Evolutionary conservation across 2,888 invertebrate species (phyloP).

Genomic region (Herminia tarsipennalis): DNA sequence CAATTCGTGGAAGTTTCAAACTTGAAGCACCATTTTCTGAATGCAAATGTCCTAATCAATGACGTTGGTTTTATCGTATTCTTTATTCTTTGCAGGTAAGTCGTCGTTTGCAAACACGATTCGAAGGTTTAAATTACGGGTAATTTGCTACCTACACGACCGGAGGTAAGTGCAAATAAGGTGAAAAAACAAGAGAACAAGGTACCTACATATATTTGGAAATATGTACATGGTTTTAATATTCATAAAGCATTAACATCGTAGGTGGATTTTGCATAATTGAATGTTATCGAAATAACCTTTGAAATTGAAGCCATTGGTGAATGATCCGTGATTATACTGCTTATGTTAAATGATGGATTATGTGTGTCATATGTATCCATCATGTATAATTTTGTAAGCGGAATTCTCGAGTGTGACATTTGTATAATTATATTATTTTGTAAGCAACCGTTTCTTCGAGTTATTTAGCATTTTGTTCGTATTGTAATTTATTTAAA

Average conservation of each 20-base stretch:
- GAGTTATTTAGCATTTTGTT: neutral
- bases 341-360: constrained; percentile 44
- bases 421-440: constrained; percentile 9
- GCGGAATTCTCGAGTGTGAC: constrained; percentile 8
- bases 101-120: constrained; percentile 15
- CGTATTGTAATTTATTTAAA: neutral
- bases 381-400: constrained; percentile 21
- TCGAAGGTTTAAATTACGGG: constrained; percentile 25
- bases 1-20: constrained; percentile 2
- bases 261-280: constrained; percentile 48
- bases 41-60: constrained; percentile 33
- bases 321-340: constrained; percentile 19
- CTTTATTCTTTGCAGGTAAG: constrained; percentile 53
- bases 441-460: neutral
- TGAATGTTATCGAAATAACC: constrained; percentile 49
- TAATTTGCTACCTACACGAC: constrained; percentile 28
- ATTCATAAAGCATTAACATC: constrained; percentile 49
- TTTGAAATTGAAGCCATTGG: constrained; percentile 41
- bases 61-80: constrained; percentile 42
- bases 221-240: constrained; percentile 24
- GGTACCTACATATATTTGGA: constrained; percentile 29
- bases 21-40: constrained; percentile 7
- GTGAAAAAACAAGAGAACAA: constrained; percentile 15
- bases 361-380: constrained; percentile 26
- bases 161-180: constrained; percentile 23